Conservation (phyloP, 2,797 vertebrate genomes). For the Lutjanus campechanus region DNA sequence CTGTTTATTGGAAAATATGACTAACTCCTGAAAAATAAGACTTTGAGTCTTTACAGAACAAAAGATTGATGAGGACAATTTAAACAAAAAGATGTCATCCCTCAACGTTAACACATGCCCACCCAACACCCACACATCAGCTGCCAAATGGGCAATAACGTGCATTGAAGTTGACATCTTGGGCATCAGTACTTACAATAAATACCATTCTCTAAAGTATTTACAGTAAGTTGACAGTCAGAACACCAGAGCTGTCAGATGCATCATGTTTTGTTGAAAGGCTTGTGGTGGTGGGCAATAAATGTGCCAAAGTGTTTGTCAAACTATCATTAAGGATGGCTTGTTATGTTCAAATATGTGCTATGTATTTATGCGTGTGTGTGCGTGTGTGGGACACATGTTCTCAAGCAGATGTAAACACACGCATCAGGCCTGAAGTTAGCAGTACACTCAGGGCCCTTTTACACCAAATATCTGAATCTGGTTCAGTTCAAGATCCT, state of each 20-base stretch:
- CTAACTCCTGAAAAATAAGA: not conserved
- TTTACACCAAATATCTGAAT: too few species aligned
- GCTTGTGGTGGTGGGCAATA: not conserved
- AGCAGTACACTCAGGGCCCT: not conserved
- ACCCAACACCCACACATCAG: not conserved
- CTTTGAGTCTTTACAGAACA: not conserved
- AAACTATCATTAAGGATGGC: conserved; percentile 22
- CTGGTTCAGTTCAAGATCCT: too few species aligned
- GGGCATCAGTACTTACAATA: not conserved
- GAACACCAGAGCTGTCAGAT: conserved; percentile 1
- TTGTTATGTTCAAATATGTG: not conserved
- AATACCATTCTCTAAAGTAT: conserved; percentile 5
- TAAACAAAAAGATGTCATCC: not conserved
- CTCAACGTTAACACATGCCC: not conserved
- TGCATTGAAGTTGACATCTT: conserved; percentile 3
- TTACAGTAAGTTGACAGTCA: not conserved
- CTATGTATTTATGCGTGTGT: not conserved
- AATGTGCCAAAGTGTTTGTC: conserved; percentile 5
- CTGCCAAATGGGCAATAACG: conserved; percentile 4
- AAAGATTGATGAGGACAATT: not conserved
- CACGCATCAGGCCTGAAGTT: not conserved
- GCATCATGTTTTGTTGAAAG: conserved; percentile 14
- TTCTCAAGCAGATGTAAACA: not conserved
- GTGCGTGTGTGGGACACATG: not conserved
- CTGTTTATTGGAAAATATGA: conserved; percentile 28